Conservation (phyloP, 2,113 vertebrate genomes). For the Lepus europaeus region DNA sequence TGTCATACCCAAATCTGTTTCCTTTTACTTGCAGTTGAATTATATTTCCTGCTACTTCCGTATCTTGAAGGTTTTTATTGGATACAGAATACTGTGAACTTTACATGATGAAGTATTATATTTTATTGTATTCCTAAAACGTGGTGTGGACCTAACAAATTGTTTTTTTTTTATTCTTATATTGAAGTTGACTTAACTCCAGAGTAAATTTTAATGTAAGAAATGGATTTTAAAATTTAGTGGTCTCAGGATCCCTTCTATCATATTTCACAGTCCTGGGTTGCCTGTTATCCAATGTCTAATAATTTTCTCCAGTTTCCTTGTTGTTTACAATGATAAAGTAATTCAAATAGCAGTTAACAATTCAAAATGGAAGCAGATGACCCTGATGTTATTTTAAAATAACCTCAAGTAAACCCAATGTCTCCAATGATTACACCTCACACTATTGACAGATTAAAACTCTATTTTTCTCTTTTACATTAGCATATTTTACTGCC, state of each 20-base stretch:
- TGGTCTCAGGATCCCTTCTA: neutral
- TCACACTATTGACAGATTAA: neutral
- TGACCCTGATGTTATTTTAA: neutral
- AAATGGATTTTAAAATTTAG: neutral
- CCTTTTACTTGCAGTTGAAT: neutral
- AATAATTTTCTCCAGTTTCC: conserved; percentile 36
- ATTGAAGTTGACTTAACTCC: neutral
- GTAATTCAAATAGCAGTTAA: neutral
- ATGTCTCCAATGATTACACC: neutral
- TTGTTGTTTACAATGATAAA: neutral
- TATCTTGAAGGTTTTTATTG: neutral
- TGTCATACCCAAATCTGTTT: neutral
- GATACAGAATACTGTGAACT: neutral
- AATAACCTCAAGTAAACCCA: neutral
- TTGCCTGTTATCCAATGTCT: neutral
- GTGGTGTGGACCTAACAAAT: neutral
- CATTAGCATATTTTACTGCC: neutral
- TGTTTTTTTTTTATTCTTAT: neutral
- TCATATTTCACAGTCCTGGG: neutral
- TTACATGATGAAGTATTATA: neutral
- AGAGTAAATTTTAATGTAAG: neutral
- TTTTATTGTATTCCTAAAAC: conserved; percentile 1
- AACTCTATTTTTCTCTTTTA: conserved; percentile 7
- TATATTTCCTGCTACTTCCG: neutral
- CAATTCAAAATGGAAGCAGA: neutral